Evolutionary conservation across 2,888 invertebrate genomes (phyloP).

Genomic region (Dione vanillae): DNA sequence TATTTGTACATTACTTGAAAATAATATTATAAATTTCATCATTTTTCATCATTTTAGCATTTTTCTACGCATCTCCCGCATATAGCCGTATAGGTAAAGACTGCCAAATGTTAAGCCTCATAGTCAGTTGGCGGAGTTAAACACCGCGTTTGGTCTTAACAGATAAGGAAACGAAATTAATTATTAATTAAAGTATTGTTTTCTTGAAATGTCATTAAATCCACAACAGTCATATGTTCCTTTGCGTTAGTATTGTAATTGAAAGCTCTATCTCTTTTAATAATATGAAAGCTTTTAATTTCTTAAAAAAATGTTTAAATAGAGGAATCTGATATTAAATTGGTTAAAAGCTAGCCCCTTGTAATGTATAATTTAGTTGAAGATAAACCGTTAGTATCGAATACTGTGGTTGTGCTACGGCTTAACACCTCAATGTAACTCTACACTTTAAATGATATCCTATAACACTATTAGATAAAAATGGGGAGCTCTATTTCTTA

Average conservation of each 20-base stretch:
- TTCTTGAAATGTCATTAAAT: too few relatives aligned
- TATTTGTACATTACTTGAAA: background rate
- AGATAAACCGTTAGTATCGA: conserved; percentile 43
- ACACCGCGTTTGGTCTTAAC: background rate
- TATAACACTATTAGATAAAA: conserved; percentile 12
- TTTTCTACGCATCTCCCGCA: background rate
- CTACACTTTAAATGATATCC: conserved; percentile 43
- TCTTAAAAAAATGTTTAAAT: too few relatives aligned
- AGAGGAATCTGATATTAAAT: background rate
- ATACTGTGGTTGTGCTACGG: conserved; percentile 53
- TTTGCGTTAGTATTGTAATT: too few relatives aligned
- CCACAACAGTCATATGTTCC: too few relatives aligned
- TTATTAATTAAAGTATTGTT: too few relatives aligned
- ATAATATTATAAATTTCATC: background rate
- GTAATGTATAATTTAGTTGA: conserved; percentile 1
- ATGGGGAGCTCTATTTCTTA: background rate
- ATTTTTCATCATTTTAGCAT: too few relatives aligned
- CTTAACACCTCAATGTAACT: conserved; percentile 66
- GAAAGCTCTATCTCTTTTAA: too few relatives aligned
- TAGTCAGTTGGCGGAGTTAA: background rate
- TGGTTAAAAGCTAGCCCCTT: background rate
- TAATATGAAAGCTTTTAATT: background rate
- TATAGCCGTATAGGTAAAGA: background rate
- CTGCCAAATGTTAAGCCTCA: background rate
- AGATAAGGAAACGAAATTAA: too few relatives aligned